Evolutionary conservation across 2,888 invertebrate species (phyloP).

Genomic region (Argyra leucocephala): DNA sequence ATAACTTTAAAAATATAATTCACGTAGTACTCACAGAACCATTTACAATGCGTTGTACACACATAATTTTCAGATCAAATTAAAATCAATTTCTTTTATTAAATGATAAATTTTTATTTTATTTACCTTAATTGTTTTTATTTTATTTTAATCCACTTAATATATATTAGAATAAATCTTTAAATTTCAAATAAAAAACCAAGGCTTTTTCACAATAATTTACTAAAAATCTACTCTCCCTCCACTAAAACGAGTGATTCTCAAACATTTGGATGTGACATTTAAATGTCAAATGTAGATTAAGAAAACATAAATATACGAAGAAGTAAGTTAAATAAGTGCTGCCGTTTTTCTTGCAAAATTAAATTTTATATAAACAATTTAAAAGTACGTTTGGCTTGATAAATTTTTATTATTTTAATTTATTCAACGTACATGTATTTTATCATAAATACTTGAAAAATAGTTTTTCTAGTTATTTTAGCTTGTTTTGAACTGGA

Average conservation of each 20-base stretch:
- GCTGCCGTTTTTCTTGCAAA: no score
- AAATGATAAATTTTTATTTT: background rate
- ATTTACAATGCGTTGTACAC: background rate
- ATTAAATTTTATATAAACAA: no score
- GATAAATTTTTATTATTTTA: no score
- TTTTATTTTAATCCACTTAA: background rate
- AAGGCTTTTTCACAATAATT: background rate
- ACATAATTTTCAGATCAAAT: no score
- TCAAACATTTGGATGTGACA: background rate
- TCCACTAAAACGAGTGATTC: background rate
- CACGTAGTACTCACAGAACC: background rate
- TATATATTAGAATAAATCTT: background rate
- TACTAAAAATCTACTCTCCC: background rate
- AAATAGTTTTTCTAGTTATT: no score
- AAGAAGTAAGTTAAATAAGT: no score
- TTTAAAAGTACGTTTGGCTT: no score
- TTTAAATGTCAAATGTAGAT: background rate
- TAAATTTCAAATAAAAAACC: background rate
- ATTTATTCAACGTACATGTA: no score
- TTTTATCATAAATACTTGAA: no score
- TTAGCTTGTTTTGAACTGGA: no score
- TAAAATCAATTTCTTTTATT: no score
- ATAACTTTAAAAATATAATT: background rate
- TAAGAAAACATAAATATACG: no score
- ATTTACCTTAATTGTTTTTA: background rate